phyloP scores from a whole-genome alignment of 2,888 invertebrate species.

The Pollenia amentaria region DNA sequence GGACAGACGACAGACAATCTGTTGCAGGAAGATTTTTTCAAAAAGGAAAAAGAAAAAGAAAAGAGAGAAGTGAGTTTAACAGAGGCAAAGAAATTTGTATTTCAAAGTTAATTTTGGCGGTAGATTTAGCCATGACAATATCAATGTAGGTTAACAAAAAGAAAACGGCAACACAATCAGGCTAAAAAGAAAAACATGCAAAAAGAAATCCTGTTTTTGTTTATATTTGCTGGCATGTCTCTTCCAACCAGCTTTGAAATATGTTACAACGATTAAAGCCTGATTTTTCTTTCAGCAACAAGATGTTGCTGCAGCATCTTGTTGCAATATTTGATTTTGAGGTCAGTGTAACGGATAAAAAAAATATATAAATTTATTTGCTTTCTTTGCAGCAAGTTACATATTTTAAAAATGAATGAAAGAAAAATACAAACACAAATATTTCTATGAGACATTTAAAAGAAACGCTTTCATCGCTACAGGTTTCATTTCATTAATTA shows the following conservation, averaged over 20 bases:
- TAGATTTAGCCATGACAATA: conserved; percentile 14
- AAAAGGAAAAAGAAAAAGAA: not conserved
- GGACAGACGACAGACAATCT: not conserved
- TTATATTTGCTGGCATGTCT: not conserved
- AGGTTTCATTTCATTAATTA: conserved; percentile 64
- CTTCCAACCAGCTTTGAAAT: conserved; percentile 29
- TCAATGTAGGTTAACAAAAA: conserved; percentile 61
- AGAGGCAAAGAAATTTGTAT: conserved; percentile 17
- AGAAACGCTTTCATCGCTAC: conserved; percentile 66
- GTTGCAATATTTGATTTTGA: conserved; percentile 52
- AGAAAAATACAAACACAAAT: conserved; percentile 21
- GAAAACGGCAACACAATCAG: not conserved
- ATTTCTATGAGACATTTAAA: conserved; percentile 25
- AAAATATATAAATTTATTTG: conserved; percentile 68
- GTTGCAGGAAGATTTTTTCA: not conserved
- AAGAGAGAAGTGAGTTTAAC: not conserved
- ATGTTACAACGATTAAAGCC: conserved; percentile 43
- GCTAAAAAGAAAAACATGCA: not conserved
- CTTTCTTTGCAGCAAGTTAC: conserved; percentile 67
- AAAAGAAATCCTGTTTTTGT: conserved; percentile 69
- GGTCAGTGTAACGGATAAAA: conserved; percentile 73
- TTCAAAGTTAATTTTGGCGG: conserved; percentile 12
- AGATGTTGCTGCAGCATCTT: not conserved
- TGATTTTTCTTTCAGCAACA: conserved; percentile 43
- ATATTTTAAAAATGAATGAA: conserved; percentile 17